A percentile compares a stretch with the other conserved stretches of the same genome.
phyloP scores from a whole-genome alignment of 2,888 invertebrate genomes.

The Latrodectus hesperus region DNA sequence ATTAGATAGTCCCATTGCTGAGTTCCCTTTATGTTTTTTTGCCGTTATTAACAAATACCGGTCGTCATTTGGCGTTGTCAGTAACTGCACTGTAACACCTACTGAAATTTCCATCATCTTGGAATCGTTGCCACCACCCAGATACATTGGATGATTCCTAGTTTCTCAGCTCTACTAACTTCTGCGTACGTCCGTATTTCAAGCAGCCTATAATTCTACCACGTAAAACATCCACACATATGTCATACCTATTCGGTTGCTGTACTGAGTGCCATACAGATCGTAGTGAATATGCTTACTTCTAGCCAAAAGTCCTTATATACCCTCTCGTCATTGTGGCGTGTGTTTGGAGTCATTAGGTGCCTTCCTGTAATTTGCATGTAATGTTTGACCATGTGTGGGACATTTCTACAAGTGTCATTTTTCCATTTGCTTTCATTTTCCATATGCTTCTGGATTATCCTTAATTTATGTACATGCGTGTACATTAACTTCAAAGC shows the following conservation, averaged over 20 bases:
- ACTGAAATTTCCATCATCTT: constrained; percentile 2
- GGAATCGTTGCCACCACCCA: background rate
- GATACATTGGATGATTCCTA: background rate
- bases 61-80: constrained; percentile 2
- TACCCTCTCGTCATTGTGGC: background rate
- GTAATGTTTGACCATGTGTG: background rate
- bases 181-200: constrained; percentile 7
- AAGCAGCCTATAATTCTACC: background rate
- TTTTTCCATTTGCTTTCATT: background rate
- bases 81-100: background rate
- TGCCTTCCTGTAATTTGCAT: background rate
- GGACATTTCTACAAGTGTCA: background rate
- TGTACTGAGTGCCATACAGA: background rate
- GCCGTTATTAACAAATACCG: background rate
- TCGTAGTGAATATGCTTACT: background rate
- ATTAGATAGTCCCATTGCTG: background rate
- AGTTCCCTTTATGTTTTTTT: background rate
- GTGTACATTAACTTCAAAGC: background rate
- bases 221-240: background rate
- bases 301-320: background rate
- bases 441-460: background rate
- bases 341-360: background rate
- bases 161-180: background rate
- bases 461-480: background rate
- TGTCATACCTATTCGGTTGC: background rate